Evolutionary conservation across 1,140 invertebrate species (phyloP).

Genomic region (Listronotus bonariensis): DNA sequence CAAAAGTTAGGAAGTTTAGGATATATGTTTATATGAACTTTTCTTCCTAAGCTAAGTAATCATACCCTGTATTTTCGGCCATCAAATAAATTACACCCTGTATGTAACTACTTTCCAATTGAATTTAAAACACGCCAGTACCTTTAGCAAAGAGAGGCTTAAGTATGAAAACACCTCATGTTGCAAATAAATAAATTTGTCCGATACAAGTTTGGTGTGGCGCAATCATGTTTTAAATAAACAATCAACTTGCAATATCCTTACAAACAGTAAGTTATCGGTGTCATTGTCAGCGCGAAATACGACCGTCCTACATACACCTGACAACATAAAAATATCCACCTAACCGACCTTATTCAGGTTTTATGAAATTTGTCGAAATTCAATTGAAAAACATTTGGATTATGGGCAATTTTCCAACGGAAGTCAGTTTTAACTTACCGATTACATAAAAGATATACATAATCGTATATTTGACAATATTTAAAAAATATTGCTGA

Average conservation of each 20-base stretch:
- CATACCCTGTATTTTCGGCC: too few relatives aligned
- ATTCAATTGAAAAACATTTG: not conserved
- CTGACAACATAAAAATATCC: conserved; percentile 4
- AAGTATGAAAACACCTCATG: not conserved
- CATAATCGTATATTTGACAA: too few relatives aligned
- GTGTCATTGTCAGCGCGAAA: conserved; percentile 30
- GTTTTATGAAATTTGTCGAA: not conserved
- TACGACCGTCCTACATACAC: conserved; percentile 22
- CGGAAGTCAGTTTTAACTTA: not conserved
- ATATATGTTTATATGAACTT: too few relatives aligned
- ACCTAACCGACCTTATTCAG: conserved; percentile 2
- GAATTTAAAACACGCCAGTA: too few relatives aligned
- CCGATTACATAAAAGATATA: too few relatives aligned
- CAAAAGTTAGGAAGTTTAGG: too few relatives aligned
- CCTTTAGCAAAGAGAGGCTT: too few relatives aligned
- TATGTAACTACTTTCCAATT: too few relatives aligned
- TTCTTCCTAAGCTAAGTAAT: too few relatives aligned
- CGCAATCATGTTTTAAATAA: conserved; percentile 8
- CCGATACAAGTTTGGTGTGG: not conserved
- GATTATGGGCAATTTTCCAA: not conserved
- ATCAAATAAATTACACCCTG: too few relatives aligned
- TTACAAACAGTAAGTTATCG: conserved; percentile 23
- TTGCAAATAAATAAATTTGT: not conserved
- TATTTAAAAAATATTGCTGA: too few relatives aligned
- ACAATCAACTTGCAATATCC: conserved; percentile 18